Base-by-base conservation (phyloP, 2,888 invertebrate species). In the Andrena chrysosceles region DNA sequence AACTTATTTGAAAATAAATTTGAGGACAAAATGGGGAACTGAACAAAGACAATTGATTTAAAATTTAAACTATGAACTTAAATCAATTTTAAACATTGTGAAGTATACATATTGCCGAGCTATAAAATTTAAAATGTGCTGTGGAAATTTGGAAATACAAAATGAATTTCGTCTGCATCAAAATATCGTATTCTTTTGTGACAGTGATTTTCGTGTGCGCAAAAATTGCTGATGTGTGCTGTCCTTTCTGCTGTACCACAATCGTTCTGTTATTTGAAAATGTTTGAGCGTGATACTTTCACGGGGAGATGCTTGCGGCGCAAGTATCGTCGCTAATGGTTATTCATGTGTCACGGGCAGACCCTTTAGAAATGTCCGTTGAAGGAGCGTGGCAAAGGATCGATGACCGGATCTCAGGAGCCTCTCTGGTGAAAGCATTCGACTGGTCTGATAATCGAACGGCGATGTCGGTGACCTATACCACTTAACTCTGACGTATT, bases 341-440 rank as follows among this genome's bases (percentile, higher is more conserved):
- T 78, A 85, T 78, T 85, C 85, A 76, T 75, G 85, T 85, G 85
- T 81, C 85, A 85, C 62, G n/a, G 31, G 29, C 85, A 78, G 78
- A 42, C 29, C 52, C 69, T 75, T 78, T 82, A 56, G 67, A 66
- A 66, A 67, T 71, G 76, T 81, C 67, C 70, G 59, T 66, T 49
- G 56, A 49, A 48, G 26, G 49, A 48, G 62, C 64, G 49, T 56
- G 77, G 49, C 60, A 42, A 74, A 75, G 68, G 74, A 77, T 74
- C 49, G 62, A 59, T 63, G 72, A 56, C 33, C 80, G 70, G 73
- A 77, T 74, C 81, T 63, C 52, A 4, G 75, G 23, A 66, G 62
- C 64, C 66, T 75, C 76, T 80, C 62, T 62, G 52, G 52, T 52
- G 48, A 73, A 66, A 66, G 64, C 64, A 56, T 73, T 59, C 56